Conservation (phyloP, 2,797 vertebrate species). For the Acanthurus tractus region DNA sequence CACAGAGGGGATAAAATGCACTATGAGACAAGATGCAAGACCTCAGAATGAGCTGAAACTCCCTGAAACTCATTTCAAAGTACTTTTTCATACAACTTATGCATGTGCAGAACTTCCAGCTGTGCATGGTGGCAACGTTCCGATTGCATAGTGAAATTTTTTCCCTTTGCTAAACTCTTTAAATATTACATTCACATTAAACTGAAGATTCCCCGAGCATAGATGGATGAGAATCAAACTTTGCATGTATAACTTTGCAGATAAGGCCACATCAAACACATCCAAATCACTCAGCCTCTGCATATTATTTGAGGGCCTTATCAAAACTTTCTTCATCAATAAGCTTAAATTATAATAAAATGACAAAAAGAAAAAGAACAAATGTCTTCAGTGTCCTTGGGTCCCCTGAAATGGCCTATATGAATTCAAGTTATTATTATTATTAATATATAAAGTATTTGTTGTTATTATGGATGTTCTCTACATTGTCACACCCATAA, state of each 20-base stretch:
- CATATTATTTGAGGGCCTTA: not conserved
- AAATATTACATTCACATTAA: not conserved
- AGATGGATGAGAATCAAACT: not conserved
- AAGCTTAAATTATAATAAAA: not conserved
- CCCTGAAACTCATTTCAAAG: not conserved
- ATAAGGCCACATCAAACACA: not conserved
- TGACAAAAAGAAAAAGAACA: not conserved
- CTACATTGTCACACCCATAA: not conserved
- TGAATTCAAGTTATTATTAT: too few species aligned
- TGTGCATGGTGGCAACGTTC: not conserved
- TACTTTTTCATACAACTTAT: too few species aligned
- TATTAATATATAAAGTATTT: not conserved
- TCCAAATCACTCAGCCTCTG: not conserved
- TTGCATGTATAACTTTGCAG: not conserved
- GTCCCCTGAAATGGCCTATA: too few species aligned
- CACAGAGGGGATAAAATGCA: conserved; percentile 1
- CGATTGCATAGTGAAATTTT: not conserved
- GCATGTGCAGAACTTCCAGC: not conserved
- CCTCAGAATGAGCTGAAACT: not conserved
- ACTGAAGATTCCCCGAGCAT: not conserved
- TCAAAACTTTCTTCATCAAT: not conserved
- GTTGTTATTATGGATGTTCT: too few species aligned
- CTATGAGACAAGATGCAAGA: not conserved
- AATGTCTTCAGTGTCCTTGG: not conserved
- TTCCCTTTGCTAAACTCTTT: not conserved